These are phyloP conservation scores for Urocolius indicus DNA, from an alignment of 2,113 vertebrate species.

Conservation along the genomic window DNA sequence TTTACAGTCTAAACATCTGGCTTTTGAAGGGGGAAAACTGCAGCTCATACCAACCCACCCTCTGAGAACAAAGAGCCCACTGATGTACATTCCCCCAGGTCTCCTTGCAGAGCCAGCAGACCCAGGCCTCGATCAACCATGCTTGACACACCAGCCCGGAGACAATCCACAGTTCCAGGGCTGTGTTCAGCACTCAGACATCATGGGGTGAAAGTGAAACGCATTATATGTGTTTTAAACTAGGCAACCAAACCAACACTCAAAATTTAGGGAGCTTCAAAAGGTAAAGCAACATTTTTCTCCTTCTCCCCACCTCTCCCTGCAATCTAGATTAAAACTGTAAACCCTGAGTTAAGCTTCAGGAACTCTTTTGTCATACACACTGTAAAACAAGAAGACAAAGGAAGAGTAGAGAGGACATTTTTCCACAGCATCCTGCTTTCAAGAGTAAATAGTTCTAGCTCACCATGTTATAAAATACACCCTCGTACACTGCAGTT, in stretches of 20 bases:
- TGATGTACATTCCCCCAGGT: background rate
- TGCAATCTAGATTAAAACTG: background rate
- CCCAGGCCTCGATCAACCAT: background rate
- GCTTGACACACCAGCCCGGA: background rate
- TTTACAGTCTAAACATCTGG: conserved; percentile 54
- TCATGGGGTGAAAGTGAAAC: background rate
- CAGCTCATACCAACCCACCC: background rate
- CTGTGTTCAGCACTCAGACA: background rate
- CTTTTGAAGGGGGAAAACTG: conserved; percentile 17
- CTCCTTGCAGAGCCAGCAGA: background rate
- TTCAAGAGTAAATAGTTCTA: background rate
- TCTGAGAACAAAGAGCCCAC: conserved; percentile 48
- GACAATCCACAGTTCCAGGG: background rate
- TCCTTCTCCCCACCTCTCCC: background rate
- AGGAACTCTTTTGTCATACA: background rate
- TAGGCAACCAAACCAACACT: background rate
- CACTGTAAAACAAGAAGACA: background rate
- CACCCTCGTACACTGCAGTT: background rate
- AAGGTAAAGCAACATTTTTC: background rate
- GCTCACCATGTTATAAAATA: background rate
- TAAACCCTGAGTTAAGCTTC: background rate
- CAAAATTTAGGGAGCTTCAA: background rate
- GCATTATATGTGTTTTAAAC: background rate
- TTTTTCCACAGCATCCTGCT: background rate
- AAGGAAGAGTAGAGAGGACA: background rate